phyloP scores from a whole-genome alignment of 1,140 invertebrate species.

The Andrena cerasifolii region DNA sequence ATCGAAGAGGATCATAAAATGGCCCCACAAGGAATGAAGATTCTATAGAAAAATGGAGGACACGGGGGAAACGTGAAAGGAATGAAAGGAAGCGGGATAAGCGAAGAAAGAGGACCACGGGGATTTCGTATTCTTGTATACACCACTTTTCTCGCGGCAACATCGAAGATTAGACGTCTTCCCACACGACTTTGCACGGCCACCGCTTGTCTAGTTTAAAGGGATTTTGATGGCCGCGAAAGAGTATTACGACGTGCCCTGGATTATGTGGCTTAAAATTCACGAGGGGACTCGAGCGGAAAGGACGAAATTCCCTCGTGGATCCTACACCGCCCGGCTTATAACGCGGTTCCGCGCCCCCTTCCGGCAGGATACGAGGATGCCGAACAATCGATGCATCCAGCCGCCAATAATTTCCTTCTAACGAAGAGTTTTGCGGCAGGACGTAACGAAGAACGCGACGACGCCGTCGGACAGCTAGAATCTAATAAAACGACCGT shows the following conservation, averaged over 20 bases:
- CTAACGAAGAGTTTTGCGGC: neutral
- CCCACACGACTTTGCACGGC: constrained; percentile 27
- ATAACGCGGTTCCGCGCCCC: neutral
- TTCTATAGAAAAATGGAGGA: too few species aligned
- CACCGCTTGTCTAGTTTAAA: constrained; percentile 54
- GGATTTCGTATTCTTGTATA: too few species aligned
- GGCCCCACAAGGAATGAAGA: too few species aligned
- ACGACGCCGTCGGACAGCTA: neutral
- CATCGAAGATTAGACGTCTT: neutral
- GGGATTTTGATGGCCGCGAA: constrained; percentile 51
- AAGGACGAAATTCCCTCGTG: constrained; percentile 12
- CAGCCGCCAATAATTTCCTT: neutral
- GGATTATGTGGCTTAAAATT: constrained; percentile 58
- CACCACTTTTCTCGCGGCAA: too few species aligned
- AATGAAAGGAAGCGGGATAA: neutral
- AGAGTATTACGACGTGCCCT: constrained; percentile 49
- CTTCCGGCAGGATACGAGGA: neutral
- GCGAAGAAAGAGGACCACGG: too few species aligned
- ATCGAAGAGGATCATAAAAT: too few species aligned
- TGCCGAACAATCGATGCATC: constrained; percentile 4
- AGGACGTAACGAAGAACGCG: neutral
- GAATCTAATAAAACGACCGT: constrained; percentile 12
- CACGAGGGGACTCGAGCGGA: constrained; percentile 2
- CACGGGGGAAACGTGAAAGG: neutral
- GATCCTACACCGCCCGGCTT: constrained; percentile 1